A percentile compares a stretch with the other conserved stretches of the same genome.
These are phyloP conservation scores for Phalanger gymnotis DNA, from an alignment of 2,797 vertebrate species.

Conservation along the genomic window DNA sequence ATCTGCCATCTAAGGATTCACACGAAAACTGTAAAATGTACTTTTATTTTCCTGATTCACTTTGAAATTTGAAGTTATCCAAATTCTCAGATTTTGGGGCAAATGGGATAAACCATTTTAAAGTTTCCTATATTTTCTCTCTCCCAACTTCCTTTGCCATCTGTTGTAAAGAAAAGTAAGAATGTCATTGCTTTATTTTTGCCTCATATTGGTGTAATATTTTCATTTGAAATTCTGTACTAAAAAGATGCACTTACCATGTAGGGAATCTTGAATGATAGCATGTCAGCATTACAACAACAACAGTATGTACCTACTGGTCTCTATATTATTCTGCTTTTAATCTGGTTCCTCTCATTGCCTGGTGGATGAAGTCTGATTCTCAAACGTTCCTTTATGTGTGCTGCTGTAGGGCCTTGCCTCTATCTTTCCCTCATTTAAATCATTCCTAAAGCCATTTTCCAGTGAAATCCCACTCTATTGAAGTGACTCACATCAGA, in stretches of 20 bases:
- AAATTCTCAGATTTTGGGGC: conserved; percentile 23
- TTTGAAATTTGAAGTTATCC: conserved; percentile 40
- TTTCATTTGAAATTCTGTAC: conserved; percentile 40
- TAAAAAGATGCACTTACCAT: conserved; percentile 3
- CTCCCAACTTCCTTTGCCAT: conserved; percentile 18
- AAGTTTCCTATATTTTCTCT: conserved; percentile 29
- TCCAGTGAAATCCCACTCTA: conserved; percentile 82
- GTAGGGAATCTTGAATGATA: conserved; percentile 16
- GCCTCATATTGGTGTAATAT: background rate
- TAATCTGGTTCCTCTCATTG: conserved; percentile 46
- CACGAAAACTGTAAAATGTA: background rate
- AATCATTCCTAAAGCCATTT: conserved; percentile 82
- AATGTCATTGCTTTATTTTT: conserved; percentile 43
- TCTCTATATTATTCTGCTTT: conserved; percentile 34
- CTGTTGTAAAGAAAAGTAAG: conserved; percentile 46
- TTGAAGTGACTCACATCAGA: conserved; percentile 85
- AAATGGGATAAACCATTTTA: conserved; percentile 32
- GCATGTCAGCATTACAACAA: conserved; percentile 12
- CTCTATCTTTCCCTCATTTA: conserved; percentile 71
- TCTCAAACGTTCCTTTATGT: conserved; percentile 61
- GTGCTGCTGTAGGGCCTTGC: conserved; percentile 55
- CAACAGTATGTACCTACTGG: conserved; percentile 47
- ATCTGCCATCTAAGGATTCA: conserved; percentile 23
- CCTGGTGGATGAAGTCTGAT: conserved; percentile 55
- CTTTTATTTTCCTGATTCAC: conserved; percentile 38